phyloP scores from a whole-genome alignment of 2,797 vertebrate species.

The Clarias fuscus region DNA sequence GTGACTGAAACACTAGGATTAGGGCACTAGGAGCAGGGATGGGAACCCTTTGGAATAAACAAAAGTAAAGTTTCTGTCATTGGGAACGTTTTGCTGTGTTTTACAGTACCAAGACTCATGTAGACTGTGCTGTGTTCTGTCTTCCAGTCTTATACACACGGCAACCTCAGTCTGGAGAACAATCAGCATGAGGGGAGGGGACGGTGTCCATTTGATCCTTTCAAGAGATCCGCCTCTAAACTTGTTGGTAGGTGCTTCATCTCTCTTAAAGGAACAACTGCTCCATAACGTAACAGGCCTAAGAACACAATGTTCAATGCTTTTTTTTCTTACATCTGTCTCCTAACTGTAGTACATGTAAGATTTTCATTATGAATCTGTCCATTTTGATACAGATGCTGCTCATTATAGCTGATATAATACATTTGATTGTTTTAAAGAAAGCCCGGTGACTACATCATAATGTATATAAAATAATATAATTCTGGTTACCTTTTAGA shows the following conservation, averaged over 20 bases:
- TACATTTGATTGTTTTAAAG: background rate
- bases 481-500: constrained; percentile 59
- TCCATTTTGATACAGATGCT: background rate
- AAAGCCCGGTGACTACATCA: background rate
- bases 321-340: background rate
- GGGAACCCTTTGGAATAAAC: no score
- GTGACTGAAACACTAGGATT: no score
- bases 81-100: background rate
- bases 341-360: background rate
- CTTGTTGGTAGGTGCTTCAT: constrained; percentile 72
- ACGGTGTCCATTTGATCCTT: constrained; percentile 81
- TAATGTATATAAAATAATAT: background rate
- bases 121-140: constrained; percentile 29
- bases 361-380: background rate
- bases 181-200: constrained; percentile 74
- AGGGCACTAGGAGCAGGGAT: no score
- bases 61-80: background rate
- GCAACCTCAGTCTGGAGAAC: constrained; percentile 65
- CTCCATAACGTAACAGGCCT: background rate
- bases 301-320: background rate
- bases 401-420: background rate
- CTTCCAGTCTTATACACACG: constrained; percentile 67
- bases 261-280: background rate
- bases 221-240: constrained; percentile 72
- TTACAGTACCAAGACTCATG: background rate